phyloP scores from a whole-genome alignment of 2,888 invertebrate genomes.

The Zeuzera pyrina region DNA sequence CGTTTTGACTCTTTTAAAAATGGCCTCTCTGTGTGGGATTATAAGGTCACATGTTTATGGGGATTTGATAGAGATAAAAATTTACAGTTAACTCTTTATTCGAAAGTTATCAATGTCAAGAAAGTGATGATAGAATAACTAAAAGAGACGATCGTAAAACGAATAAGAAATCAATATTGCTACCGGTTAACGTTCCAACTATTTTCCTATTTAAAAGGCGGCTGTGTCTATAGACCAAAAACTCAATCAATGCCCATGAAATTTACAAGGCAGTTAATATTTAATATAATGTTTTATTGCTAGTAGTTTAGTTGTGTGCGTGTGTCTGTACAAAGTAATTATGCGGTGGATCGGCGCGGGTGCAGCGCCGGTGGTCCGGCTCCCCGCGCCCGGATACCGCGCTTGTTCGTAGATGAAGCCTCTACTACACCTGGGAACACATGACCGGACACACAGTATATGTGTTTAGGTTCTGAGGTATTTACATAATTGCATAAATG shows the following conservation, averaged over 20 bases:
- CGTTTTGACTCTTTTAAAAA: constrained; percentile 24
- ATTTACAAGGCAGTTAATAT: constrained; percentile 66
- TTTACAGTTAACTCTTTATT: constrained; percentile 32
- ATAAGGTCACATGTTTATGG: constrained; percentile 30
- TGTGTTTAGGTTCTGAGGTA: neutral
- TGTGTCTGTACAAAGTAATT: constrained; percentile 64
- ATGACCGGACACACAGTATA: constrained; percentile 37
- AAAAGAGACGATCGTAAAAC: constrained; percentile 27
- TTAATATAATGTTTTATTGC: constrained; percentile 64
- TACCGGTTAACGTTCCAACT: constrained; percentile 37
- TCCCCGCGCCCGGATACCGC: constrained; percentile 26
- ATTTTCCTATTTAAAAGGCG: constrained; percentile 22
- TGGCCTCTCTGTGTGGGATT: constrained; percentile 26
- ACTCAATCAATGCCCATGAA: constrained; percentile 59
- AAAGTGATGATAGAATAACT: constrained; percentile 29
- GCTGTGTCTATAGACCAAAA: constrained; percentile 37
- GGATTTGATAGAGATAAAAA: constrained; percentile 34
- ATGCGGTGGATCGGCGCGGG: constrained; percentile 60
- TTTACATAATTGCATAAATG: neutral
- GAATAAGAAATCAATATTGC: constrained; percentile 37
- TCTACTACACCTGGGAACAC: constrained; percentile 53
- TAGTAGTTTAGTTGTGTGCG: constrained; percentile 38
- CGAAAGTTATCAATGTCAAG: constrained; percentile 30
- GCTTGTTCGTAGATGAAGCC: constrained; percentile 31
- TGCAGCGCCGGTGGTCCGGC: constrained; percentile 65